phyloP scores from a whole-genome alignment of 2,797 vertebrate species.

The Tinamus major region DNA sequence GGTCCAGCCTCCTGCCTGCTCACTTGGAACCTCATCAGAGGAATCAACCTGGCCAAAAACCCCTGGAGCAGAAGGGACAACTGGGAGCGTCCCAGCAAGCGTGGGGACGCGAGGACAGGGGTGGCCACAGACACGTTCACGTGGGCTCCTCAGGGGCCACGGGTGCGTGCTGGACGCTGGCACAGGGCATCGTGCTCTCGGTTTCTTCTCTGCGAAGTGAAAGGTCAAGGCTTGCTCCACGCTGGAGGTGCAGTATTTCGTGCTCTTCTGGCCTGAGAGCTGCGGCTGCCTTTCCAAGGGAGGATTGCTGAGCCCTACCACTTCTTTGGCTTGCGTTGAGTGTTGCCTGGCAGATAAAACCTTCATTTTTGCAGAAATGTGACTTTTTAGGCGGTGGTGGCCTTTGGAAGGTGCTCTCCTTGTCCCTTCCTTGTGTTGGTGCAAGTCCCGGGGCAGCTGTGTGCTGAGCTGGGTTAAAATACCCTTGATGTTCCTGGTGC shows the following conservation, averaged over 20 bases:
- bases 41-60: background rate
- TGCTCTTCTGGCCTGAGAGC: fast-evolving
- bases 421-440: background rate
- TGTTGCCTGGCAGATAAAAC: background rate
- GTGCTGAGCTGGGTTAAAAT: background rate
- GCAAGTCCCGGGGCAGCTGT: background rate
- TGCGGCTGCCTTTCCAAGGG: background rate
- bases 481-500: background rate
- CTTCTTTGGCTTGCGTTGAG: background rate
- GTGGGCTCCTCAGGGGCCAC: too few species aligned
- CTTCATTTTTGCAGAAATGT: background rate
- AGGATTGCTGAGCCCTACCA: background rate
- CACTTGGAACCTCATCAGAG: background rate
- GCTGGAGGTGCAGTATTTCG: background rate
- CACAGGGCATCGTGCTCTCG: background rate
- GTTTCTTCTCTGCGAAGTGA: background rate
- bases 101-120: background rate
- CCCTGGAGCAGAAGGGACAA: background rate
- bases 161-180: background rate
- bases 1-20: background rate
- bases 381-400: too few species aligned
- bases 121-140: too few species aligned
- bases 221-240: fast-evolving
- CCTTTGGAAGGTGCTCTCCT: background rate
- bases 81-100: too few species aligned